Percentiles rank a stretch among this genome's conserved stretches.
Evolutionary conservation across 2,113 vertebrate genomes (phyloP).

Genomic region (Hyla sarda): DNA sequence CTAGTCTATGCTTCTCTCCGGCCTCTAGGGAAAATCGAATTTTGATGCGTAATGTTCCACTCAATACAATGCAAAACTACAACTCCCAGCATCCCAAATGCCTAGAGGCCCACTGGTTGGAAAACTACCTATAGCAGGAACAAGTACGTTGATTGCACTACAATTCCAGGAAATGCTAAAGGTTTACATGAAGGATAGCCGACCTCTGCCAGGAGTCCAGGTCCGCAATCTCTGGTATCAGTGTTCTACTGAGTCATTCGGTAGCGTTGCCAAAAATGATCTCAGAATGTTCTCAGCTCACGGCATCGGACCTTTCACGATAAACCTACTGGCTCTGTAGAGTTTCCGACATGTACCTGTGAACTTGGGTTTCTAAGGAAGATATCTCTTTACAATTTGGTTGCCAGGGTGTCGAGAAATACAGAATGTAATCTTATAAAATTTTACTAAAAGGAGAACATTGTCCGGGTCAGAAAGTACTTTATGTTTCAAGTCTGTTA

Average conservation of each 20-base stretch:
- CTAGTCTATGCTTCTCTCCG: no score
- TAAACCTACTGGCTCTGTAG: slow-evolving; percentile 9
- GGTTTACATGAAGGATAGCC: slow-evolving; percentile 6
- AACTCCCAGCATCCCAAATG: no score
- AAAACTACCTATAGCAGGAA: not conserved
- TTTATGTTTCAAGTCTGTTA: not conserved
- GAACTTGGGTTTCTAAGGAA: slow-evolving; percentile 14
- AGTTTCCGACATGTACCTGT: slow-evolving; percentile 37
- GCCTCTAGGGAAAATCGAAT: not conserved
- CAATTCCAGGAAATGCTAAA: not conserved
- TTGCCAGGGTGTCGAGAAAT: slow-evolving; percentile 23
- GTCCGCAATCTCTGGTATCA: slow-evolving; percentile 8
- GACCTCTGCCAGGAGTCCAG: slow-evolving; percentile 8
- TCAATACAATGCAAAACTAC: not conserved
- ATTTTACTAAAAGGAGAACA: not conserved
- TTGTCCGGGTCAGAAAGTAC: not conserved
- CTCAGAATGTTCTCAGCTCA: not conserved
- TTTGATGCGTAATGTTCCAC: not conserved
- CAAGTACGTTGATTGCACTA: not conserved
- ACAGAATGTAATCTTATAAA: slow-evolving; percentile 10
- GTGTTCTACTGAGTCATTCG: not conserved
- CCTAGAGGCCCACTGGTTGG: no score
- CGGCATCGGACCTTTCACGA: not conserved
- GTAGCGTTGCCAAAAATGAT: slow-evolving; percentile 14
- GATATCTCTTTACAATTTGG: not conserved